Evolutionary conservation across 2,797 vertebrate species (phyloP).

Genomic region (Dermochelys coriacea): DNA sequence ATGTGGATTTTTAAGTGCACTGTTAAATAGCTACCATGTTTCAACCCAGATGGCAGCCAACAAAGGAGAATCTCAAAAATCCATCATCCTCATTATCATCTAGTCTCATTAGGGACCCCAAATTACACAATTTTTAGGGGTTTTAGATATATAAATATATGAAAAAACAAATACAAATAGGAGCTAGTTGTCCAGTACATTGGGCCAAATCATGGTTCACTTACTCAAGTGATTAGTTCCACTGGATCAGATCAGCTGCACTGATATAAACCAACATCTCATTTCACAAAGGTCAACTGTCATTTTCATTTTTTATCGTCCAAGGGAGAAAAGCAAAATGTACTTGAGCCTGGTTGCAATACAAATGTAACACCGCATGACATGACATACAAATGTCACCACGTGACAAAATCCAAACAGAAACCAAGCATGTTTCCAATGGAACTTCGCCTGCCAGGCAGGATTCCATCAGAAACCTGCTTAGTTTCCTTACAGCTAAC

Average conservation of each 20-base stretch:
- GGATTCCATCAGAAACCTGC: too few relatives aligned
- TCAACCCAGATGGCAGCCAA: not conserved
- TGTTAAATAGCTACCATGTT: not conserved
- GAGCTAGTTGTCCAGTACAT: not conserved
- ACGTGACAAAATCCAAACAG: not conserved
- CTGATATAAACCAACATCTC: not conserved
- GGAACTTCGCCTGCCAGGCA: not conserved
- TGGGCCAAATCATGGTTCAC: not conserved
- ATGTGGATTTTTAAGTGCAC: not conserved
- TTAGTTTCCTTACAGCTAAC: too few relatives aligned
- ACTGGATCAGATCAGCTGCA: not conserved
- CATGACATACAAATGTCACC: too few relatives aligned
- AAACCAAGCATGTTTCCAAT: not conserved
- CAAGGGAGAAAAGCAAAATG: fast-evolving
- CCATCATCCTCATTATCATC: too few relatives aligned
- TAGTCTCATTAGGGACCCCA: too few relatives aligned
- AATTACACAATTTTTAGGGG: too few relatives aligned
- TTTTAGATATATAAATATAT: too few relatives aligned
- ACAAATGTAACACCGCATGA: too few relatives aligned
- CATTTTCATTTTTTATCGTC: fast-evolving
- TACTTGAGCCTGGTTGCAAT: fast-evolving
- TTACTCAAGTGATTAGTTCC: not conserved
- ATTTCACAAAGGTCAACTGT: not conserved
- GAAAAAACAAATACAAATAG: too few relatives aligned
- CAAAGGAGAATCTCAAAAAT: too few relatives aligned